Evolutionary conservation across 1,140 invertebrate species (phyloP).

Genomic region (Sinella curviseta): DNA sequence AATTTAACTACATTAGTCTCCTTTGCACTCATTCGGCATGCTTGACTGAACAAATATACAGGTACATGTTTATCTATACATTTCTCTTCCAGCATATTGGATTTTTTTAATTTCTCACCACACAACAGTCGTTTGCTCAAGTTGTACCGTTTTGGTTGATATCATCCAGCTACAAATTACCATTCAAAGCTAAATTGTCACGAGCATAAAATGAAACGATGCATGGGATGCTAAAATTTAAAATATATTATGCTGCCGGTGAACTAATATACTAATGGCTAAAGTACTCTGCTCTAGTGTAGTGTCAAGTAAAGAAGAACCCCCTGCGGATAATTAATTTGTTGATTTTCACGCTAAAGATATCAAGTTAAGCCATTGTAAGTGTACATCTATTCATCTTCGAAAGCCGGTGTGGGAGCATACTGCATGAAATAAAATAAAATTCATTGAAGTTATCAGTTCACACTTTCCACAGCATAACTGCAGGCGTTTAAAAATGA

Average conservation of each 20-base stretch:
- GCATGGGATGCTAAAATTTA: background rate
- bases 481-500: too few species aligned
- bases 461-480: too few species aligned
- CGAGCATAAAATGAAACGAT: background rate
- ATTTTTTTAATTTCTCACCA: too few species aligned
- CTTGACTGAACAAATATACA: background rate
- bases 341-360: conserved; percentile 10
- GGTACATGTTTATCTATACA: background rate
- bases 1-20: background rate
- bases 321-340: conserved; percentile 39
- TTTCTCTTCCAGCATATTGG: background rate
- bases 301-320: conserved; percentile 33
- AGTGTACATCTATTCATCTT: too few species aligned
- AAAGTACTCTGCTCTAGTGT: background rate
- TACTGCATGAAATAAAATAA: too few species aligned
- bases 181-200: conserved; percentile 11
- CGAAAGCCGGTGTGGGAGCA: too few species aligned
- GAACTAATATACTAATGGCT: background rate
- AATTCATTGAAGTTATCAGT: too few species aligned
- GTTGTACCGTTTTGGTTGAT: background rate
- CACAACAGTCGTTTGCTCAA: too few species aligned
- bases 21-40: background rate
- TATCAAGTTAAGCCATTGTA: too few species aligned
- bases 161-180: conserved; percentile 8
- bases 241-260: background rate